A percentile compares a stretch with the other conserved stretches of the same genome.
Evolutionary conservation across 1,140 invertebrate species (phyloP).

Genomic region (Muscidifurax raptorellus): DNA sequence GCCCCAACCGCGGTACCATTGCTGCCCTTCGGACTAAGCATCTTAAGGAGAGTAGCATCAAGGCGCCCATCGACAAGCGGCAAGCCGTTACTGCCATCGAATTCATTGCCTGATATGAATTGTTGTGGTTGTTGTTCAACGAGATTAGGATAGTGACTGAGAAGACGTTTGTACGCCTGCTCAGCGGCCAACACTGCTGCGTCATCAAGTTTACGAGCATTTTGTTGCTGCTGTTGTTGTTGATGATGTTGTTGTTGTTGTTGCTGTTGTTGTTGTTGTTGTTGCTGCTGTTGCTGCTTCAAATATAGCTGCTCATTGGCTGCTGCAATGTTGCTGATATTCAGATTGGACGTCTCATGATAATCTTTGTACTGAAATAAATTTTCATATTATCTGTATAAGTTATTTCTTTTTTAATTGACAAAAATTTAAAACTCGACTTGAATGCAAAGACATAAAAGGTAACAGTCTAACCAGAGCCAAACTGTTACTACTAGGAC

Average conservation of each 20-base stretch:
- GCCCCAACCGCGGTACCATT: neutral
- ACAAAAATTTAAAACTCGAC: neutral
- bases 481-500: neutral
- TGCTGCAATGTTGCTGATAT: slow-evolving; percentile 57
- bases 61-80: slow-evolving; percentile 59
- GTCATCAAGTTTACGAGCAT: slow-evolving; percentile 60
- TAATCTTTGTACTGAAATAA: slow-evolving; percentile 60
- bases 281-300: slow-evolving; percentile 60
- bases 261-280: slow-evolving; percentile 58
- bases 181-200: slow-evolving; percentile 39
- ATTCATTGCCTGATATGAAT: slow-evolving; percentile 9
- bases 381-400: neutral
- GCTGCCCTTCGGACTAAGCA: slow-evolving; percentile 62
- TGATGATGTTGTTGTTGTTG: slow-evolving; percentile 62
- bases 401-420: neutral
- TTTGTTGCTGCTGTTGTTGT: slow-evolving; percentile 51
- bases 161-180: slow-evolving; percentile 65
- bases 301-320: slow-evolving; percentile 64
- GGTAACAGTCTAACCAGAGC: neutral
- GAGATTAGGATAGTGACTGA: slow-evolving; percentile 63
- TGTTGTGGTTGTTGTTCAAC: slow-evolving; percentile 56
- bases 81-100: slow-evolving; percentile 16
- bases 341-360: slow-evolving; percentile 60
- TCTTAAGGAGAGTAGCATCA: slow-evolving; percentile 65
- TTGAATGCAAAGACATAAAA: neutral